Conservation (phyloP, 2,888 invertebrate genomes). For the Xestia xanthographa region DNA sequence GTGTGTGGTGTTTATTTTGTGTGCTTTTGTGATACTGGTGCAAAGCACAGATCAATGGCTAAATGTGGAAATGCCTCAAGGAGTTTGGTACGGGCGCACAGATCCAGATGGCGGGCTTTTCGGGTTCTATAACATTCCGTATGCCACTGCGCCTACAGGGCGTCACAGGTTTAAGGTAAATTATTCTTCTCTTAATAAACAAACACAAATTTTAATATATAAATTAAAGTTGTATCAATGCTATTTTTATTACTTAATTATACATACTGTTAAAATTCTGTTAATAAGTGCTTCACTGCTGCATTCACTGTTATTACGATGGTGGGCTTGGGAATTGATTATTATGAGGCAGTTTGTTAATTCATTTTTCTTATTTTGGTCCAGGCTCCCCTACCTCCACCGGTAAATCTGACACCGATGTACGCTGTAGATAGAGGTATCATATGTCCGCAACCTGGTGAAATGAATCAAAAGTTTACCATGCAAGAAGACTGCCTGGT, state of each 20-base stretch:
- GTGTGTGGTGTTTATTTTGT: conserved; percentile 24
- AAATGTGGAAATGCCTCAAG: conserved; percentile 70
- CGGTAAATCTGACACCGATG: conserved; percentile 69
- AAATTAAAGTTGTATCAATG: neutral
- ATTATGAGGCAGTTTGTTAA: neutral
- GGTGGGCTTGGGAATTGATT: neutral
- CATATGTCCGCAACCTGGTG: conserved; percentile 69
- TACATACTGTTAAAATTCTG: neutral
- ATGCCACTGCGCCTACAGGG: conserved; percentile 79
- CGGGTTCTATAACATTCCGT: conserved; percentile 77
- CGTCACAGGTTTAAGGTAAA: conserved; percentile 71
- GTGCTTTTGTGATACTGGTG: conserved; percentile 24
- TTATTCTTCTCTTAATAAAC: neutral
- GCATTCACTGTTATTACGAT: neutral
- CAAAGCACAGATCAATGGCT: conserved; percentile 47
- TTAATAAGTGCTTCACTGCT: neutral
- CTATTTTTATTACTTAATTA: neutral
- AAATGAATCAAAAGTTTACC: neutral
- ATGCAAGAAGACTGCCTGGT: conserved; percentile 79
- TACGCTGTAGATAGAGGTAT: conserved; percentile 69
- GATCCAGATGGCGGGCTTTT: conserved; percentile 67
- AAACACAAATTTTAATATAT: neutral
- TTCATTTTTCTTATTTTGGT: conserved; percentile 40
- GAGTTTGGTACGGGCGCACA: conserved; percentile 73
- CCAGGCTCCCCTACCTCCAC: conserved; percentile 74